Evolutionary conservation across 2,797 vertebrate genomes (phyloP).

Genomic region (Pseudopleuronectes americanus): DNA sequence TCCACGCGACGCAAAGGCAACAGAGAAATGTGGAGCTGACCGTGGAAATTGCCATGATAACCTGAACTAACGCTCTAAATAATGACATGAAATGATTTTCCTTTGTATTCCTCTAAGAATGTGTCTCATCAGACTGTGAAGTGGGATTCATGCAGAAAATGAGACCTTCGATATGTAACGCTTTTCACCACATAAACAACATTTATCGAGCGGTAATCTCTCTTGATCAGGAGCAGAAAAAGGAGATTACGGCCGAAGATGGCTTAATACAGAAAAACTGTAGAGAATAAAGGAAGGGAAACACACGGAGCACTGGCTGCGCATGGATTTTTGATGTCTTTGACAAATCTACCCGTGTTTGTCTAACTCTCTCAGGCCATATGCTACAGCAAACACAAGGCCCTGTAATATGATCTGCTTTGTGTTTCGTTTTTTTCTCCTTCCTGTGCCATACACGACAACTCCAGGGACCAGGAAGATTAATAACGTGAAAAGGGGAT

Average conservation of each 20-base stretch:
- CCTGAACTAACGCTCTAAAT: conserved; percentile 80
- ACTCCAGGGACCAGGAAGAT: conserved; percentile 82
- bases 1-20: conserved; percentile 62
- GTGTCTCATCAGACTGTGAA: conserved; percentile 74
- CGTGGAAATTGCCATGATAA: conserved; percentile 79
- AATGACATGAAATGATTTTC: conserved; percentile 80
- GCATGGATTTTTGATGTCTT: conserved; percentile 74
- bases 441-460: conserved; percentile 78
- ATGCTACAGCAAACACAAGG: conserved; percentile 72
- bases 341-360: conserved; percentile 80
- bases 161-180: conserved; percentile 67
- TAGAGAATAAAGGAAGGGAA: conserved; percentile 53
- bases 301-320: conserved; percentile 44
- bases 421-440: conserved; percentile 59
- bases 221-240: conserved; percentile 79
- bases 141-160: conserved; percentile 71
- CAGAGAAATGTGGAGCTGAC: conserved; percentile 72
- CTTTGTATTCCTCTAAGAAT: conserved; percentile 75
- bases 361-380: conserved; percentile 78
- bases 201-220: conserved; percentile 82
- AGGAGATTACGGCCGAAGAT: conserved; percentile 79
- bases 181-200: conserved; percentile 74
- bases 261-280: conserved; percentile 75
- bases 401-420: conserved; percentile 78
- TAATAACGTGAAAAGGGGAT: conserved; percentile 84